Base-by-base conservation (phyloP, 1,140 invertebrate genomes). In the Meloidogyne exigua region DNA sequence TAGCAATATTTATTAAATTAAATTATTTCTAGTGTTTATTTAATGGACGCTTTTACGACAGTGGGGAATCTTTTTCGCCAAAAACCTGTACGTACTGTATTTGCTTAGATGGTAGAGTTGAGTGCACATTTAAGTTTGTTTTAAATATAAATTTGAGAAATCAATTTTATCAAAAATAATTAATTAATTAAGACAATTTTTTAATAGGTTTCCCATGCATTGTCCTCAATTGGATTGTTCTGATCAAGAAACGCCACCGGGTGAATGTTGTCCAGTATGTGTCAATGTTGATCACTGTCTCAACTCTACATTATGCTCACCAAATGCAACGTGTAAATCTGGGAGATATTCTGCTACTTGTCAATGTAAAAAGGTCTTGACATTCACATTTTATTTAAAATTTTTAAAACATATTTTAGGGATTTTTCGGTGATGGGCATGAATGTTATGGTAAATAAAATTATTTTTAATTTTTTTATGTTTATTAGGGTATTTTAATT, bases 251-350 rank as follows among this genome's bases (percentile, higher is more conserved):
- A 85, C 80, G 7, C 81, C 79, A 32, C 75, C 84, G 5, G 86
- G 86, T 72, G 79, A 84, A 68, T 84, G 83, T 69, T 84, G 83
- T 77, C 83, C 83, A 10, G 82, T 83, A 13, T 84, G 83, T 63
- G 69, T 77, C 15, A 85, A 84, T 69, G 49, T 76, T 9, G 80
- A 84, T 42, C 72, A 85, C 69, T 84, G 84, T 32, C 28, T 32
- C 42, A 32, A 15, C 0, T 2, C 4, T 36, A 44, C 77, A 13
- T n/a, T 12, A 21, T 83, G 82, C 36, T 68, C 86, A 65, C 23
- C 63, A 23, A 86, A 86, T 73, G 82, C 82, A 28, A 57, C 26
- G 7, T 83, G 82, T 65, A 36, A 77, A 69, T 83, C 86, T 62
- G 77, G 82, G 7, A 65, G 76, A 23, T 83, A 84, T 66, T 72